Evolutionary conservation across 1,140 invertebrate genomes (phyloP), one percentile per base, ranked within the genome.

Genomic region (Ceratina japonica): DNA sequence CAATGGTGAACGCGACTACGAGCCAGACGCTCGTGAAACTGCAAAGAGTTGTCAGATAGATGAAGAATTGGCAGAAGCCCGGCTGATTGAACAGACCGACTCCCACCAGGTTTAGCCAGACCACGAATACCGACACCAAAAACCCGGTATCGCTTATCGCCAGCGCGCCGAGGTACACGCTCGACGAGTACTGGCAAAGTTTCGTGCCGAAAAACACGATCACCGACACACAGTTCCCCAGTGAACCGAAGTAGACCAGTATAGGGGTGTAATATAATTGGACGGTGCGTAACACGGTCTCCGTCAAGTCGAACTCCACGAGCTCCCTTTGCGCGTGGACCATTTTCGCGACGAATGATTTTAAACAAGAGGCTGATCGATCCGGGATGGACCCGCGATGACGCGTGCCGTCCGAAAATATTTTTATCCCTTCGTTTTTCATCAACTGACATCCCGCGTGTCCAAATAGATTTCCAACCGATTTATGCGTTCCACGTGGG

Each of bases 1-100:
- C 97, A 0, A 97, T 94, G 0, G 97, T 98, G 89, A 98, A 97
- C 3, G 96, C 96, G 5, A 98, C 96, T 1, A 97, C 96, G 69
- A 97, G 93, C 96, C 96, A 97, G 0, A 96, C 95, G 81, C 96
- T 97, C 22, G 96, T 92, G 86, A 96, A 96, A 85, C 95, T 94
- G 73, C 95, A 95, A 44, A 96, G 94, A 80, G 95, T 95, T 56
- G 94, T 94, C 0, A 95, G 84, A 88, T 96, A 97, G 8, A 95
- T 93, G 75, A 96, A 94, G 18, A 95, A 90, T 82, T 97, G 95
- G 87, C 97, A 97, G 70, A 95, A 94, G 1, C 95, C 94, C 1
- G 93, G 87, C 24, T 86, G 89, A 86, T 96, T 95, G 81, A 96
- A 95, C 0, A 95, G 76, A 4, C 93, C 91, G 0, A 96, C 87